Conservation (phyloP, 1,140 invertebrate species). For the Elymnias hypermnestra region DNA sequence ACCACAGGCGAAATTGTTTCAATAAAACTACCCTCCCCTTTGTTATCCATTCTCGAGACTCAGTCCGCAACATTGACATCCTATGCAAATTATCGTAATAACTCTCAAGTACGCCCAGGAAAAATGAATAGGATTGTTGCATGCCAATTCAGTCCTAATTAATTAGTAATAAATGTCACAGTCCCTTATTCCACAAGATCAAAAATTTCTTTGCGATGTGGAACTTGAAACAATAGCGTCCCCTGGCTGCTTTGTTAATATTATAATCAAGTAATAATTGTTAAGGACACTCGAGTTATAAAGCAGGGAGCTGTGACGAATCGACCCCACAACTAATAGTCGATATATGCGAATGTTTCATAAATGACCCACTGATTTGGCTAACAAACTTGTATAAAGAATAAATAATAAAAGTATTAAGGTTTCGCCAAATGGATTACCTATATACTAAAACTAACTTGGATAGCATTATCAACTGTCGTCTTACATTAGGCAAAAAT, state of each 20-base stretch:
- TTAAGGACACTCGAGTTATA: slow-evolving; percentile 62
- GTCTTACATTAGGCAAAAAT: too few relatives aligned
- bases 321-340: slow-evolving; percentile 20
- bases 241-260: slow-evolving; percentile 58
- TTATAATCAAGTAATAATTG: slow-evolving; percentile 61
- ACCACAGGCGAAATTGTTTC: background rate
- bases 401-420: background rate
- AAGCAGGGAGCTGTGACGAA: slow-evolving; percentile 49
- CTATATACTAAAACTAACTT: too few relatives aligned
- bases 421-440: too few relatives aligned
- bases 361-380: slow-evolving; percentile 10
- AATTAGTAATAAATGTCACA: slow-evolving; percentile 7
- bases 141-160: slow-evolving; percentile 4
- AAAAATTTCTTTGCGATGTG: slow-evolving; percentile 22
- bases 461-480: too few relatives aligned
- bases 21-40: slow-evolving; percentile 29
- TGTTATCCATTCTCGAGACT: slow-evolving; percentile 21
- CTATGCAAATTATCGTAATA: slow-evolving; percentile 51
- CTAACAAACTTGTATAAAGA: background rate
- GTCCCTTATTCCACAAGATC: slow-evolving; percentile 8
- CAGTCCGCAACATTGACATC: slow-evolving; percentile 8
- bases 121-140: slow-evolving; percentile 7
- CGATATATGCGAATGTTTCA: slow-evolving; percentile 26
- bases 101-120: slow-evolving; percentile 25
- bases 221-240: slow-evolving; percentile 59